phyloP scores from a whole-genome alignment of 2,888 invertebrate genomes.

The Amiota mariae region DNA sequence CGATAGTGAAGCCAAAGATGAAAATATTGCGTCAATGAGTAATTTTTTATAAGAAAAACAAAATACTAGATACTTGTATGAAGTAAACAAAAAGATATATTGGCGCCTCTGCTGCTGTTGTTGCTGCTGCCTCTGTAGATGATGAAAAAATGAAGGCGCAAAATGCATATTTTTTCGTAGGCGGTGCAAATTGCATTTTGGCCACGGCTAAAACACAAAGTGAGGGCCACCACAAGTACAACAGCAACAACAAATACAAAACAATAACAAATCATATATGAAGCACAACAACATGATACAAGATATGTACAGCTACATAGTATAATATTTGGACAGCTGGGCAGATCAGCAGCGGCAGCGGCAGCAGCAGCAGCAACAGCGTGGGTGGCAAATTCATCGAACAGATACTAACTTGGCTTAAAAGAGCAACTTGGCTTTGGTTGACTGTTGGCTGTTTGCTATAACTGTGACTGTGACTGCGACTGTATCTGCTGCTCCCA shows the following conservation, averaged over 20 bases:
- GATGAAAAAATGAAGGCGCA: slow-evolving; percentile 14
- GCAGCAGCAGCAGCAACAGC: neutral
- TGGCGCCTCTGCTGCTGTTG: slow-evolving; percentile 17
- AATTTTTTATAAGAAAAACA: slow-evolving; percentile 53
- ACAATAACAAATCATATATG: no score
- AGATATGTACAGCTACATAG: no score
- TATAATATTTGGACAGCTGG: slow-evolving; percentile 23
- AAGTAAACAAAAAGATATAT: neutral
- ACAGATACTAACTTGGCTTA: no score
- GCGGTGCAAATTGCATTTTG: slow-evolving; percentile 58
- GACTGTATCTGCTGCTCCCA: slow-evolving; percentile 48
- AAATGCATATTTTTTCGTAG: slow-evolving; percentile 43
- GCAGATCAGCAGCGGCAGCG: neutral
- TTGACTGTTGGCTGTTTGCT: slow-evolving; percentile 26
- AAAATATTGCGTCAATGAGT: slow-evolving; percentile 64
- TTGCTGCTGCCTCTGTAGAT: neutral
- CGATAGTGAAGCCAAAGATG: slow-evolving; percentile 53
- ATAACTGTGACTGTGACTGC: neutral
- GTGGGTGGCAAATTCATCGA: slow-evolving; percentile 13
- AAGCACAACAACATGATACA: no score
- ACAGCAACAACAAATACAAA: neutral
- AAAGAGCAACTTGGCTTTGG: slow-evolving; percentile 9
- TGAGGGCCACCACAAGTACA: neutral
- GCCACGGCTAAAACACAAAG: neutral
- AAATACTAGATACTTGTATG: neutral